Base-by-base conservation (phyloP, 2,113 vertebrate species). In the Passer domesticus region DNA sequence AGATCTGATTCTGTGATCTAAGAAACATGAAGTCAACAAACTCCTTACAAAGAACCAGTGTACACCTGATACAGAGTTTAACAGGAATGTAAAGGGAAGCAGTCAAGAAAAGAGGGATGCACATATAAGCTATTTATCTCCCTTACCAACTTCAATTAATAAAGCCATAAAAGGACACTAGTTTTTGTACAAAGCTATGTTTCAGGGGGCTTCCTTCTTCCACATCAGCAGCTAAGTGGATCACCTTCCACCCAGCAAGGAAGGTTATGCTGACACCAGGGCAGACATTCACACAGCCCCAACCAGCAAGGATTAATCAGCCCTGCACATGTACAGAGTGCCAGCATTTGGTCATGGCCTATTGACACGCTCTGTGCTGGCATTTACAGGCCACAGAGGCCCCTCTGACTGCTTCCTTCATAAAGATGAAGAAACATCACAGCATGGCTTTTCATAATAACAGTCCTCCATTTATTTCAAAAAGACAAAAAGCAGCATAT, bases 321-420 rank as follows among this genome's bases (percentile, higher is more conserved):
- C 0, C 0, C 23, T 33, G 75, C 5, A 3, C 23, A 16, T 0
- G 27, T 7, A 27, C 20, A 24, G 49, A 72, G 67, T 10, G 55
- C 27, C 83, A 83, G 25, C 15, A 24, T 63, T 63, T 47, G 82
- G 46, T 22, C 66, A 76, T 7, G 0, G 1, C 44, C 56, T 21
- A 28, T 7, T 33, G 41, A 75, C 9, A 6, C 0, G 14, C 20
- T 73, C 53, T 73, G 44, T 69, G 41, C 1, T 35, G 66, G 30
- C 37, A 10, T 35, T 64, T 11, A 82, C 33, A 60, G 33, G 46
- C 39, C 83, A 68, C 50, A 74, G 30, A 13, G 14, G 19, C 21
- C 27, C 35, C 58, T 72, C 67, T 33, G n/a, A 92, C 19, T 9
- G 28, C 20, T 79, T 67, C 33, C 69, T 33, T 58, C 81, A 73